Percentiles rank a stretch among this genome's conserved stretches.
Evolutionary conservation across 2,888 invertebrate genomes (phyloP).

Genomic region (Eurytoma californica): DNA sequence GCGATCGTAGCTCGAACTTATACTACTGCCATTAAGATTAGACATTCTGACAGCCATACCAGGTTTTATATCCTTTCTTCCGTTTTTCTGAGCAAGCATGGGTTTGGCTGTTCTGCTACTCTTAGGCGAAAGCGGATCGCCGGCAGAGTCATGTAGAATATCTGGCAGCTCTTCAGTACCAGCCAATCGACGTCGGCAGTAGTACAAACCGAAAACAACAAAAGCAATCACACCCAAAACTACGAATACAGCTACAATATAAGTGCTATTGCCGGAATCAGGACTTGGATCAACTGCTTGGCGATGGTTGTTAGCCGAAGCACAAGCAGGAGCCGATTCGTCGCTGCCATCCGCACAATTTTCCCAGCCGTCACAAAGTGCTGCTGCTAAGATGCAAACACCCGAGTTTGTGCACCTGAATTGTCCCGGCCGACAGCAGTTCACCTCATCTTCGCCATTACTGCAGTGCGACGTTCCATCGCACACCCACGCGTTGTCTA

Average conservation of each 20-base stretch:
- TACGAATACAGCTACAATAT: slow-evolving; percentile 78
- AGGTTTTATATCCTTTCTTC: slow-evolving; percentile 68
- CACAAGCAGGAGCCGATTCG: slow-evolving; percentile 82
- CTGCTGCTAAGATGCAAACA: slow-evolving; percentile 82
- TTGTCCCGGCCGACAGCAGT: slow-evolving; percentile 80
- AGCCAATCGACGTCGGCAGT: slow-evolving; percentile 77
- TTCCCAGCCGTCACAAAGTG: slow-evolving; percentile 85
- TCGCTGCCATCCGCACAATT: slow-evolving; percentile 90
- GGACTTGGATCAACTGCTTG: slow-evolving; percentile 67
- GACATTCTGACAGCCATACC: slow-evolving; percentile 80
- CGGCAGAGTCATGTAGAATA: slow-evolving; percentile 80
- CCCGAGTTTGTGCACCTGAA: slow-evolving; percentile 86
- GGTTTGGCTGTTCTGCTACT: slow-evolving; percentile 73
- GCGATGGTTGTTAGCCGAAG: slow-evolving; percentile 72
- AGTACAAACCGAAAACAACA: slow-evolving; percentile 77
- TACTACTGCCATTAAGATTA: slow-evolving; percentile 79
- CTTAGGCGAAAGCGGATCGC: slow-evolving; percentile 81
- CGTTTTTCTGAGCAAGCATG: slow-evolving; percentile 71
- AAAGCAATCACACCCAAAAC: slow-evolving; percentile 78
- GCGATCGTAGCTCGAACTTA: slow-evolving; percentile 82
- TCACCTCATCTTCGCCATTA: slow-evolving; percentile 82
- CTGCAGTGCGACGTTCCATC: slow-evolving; percentile 82
- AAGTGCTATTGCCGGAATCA: slow-evolving; percentile 76
- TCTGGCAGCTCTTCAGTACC: slow-evolving; percentile 76
- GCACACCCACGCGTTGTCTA: slow-evolving; percentile 77